phyloP scores from a whole-genome alignment of 2,113 vertebrate genomes.

The Sminthopsis crassicaudata region DNA sequence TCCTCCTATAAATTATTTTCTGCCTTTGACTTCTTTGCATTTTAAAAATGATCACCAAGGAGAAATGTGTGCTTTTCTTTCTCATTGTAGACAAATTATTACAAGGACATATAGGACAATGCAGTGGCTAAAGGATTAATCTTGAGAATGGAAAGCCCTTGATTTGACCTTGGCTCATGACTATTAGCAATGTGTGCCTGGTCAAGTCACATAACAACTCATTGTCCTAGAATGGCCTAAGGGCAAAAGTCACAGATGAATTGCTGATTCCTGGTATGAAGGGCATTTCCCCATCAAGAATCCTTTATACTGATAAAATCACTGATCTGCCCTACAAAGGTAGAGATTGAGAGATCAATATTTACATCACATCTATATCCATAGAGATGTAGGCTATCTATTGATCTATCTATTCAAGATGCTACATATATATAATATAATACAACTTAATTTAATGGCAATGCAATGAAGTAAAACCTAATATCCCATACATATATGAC shows the following conservation, averaged over 20 bases:
- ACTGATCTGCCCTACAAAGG: background rate
- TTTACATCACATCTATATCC: background rate
- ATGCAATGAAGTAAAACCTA: too few relatives aligned
- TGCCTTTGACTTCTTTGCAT: background rate
- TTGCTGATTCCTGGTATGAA: background rate
- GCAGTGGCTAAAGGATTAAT: background rate
- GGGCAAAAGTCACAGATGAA: background rate
- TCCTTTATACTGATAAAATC: background rate
- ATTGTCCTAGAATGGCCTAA: background rate
- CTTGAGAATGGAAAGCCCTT: background rate
- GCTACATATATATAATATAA: too few relatives aligned
- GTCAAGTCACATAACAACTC: background rate
- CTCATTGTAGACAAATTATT: background rate
- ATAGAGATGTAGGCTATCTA: background rate
- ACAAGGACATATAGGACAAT: background rate
- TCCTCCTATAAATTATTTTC: background rate
- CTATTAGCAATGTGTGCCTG: background rate
- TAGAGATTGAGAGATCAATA: background rate
- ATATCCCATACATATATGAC: too few relatives aligned
- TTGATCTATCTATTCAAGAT: too few relatives aligned
- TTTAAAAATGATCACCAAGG: background rate
- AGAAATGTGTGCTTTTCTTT: background rate
- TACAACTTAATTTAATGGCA: too few relatives aligned
- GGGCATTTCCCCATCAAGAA: background rate
- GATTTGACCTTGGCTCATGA: background rate